Evolutionary conservation across 2,797 vertebrate genomes (phyloP), one percentile per base, ranked within the genome.

Genomic region (Scolopax rusticola): DNA sequence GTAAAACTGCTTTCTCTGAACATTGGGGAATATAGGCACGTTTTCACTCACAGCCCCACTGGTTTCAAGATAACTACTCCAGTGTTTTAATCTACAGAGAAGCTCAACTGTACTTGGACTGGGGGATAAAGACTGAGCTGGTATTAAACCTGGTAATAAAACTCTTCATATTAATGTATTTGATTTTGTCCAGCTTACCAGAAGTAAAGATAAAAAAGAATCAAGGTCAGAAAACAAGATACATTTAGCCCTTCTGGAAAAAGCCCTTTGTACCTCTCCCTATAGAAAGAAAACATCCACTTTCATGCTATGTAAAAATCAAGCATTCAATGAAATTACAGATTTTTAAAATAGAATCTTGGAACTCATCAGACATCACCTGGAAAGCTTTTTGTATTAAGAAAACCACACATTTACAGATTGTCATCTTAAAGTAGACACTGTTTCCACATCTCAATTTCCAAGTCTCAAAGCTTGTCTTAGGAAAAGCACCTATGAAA

Each of bases 1-100:
- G 21, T 32, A 78, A 79, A 89, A 53, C 17, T 76, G 8, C 23
- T 45, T 86, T 83, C 23, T 85, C 45, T 92, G 56, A 63, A 41
- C 27, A 23, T 41, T 30, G 50, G 12, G 25, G 23, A 64, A n/a
- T 13, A 54, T 0, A 41, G 13, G 18, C 24, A 50, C 0, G 0
- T 69, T 73, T 93, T 81, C 14, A 69, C 19, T 36, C 24, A 51
- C 50, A 80, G 9, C 3, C 33, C 7, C 60, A 36, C 5, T 27
- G n/a, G 17, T 56, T 85, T 67, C 51, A 41, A 59, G 36, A 87
- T 9, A 40, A 70, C 24, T 59, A 43, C 0, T 1, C 6, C 21
- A 59, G 10, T 54, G 9, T 45, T 88, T 27, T 73, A 64, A 9
- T 30, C 13, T 61, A 43, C 27, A 83, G 8, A 61, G 65, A 43